These are phyloP conservation scores for Crenuchus spilurus DNA, from an alignment of 2,797 vertebrate genomes.

Conservation along the genomic window DNA sequence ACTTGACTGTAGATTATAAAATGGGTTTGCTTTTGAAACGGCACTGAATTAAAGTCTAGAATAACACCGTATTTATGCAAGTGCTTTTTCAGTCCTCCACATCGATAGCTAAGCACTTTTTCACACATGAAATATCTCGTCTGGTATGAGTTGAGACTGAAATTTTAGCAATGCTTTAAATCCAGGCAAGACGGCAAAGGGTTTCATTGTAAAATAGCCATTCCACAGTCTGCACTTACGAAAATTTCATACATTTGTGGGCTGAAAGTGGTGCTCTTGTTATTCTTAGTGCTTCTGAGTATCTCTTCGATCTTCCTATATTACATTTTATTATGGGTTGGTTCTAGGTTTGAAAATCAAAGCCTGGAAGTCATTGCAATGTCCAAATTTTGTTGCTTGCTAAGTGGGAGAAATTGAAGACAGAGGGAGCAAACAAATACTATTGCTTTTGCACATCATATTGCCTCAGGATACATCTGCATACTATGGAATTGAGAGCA, in stretches of 20 bases:
- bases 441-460: neutral
- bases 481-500: constrained; percentile 13
- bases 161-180: neutral
- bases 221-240: constrained; percentile 1
- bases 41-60: constrained; percentile 23
- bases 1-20: constrained; percentile 15
- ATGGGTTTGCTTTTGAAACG: constrained; percentile 23
- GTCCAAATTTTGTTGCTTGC: constrained; percentile 7
- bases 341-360: neutral
- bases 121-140: constrained; percentile 28
- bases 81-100: constrained; percentile 11
- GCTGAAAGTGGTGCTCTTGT: neutral
- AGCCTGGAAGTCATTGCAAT: neutral
- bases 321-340: neutral
- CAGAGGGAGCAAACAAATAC: constrained; percentile 28
- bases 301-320: neutral
- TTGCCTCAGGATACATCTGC: constrained; percentile 14
- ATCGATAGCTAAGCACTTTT: neutral
- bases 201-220: neutral
- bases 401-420: constrained; percentile 24
- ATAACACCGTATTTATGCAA: constrained; percentile 29
- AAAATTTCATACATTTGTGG: constrained; percentile 8
- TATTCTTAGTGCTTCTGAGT: neutral
- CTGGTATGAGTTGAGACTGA: neutral
- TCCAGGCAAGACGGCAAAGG: neutral